Conservation (phyloP, 2,113 vertebrate genomes). For the Raphicerus campestris region DNA sequence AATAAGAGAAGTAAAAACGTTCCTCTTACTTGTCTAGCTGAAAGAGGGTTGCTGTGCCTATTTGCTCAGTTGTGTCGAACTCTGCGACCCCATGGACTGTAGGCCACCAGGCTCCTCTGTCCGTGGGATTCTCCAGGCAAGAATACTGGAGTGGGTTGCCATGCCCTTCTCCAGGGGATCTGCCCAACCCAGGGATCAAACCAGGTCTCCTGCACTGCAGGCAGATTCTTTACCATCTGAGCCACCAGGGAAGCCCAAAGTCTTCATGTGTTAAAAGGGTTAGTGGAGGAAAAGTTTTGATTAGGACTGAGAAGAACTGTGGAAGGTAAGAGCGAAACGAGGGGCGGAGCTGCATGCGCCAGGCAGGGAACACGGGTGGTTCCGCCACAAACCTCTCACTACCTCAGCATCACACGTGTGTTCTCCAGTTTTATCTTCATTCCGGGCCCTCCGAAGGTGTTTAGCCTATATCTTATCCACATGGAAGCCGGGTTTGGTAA, state of each 20-base stretch:
- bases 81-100: background rate
- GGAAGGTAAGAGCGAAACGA: background rate
- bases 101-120: background rate
- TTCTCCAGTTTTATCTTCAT: background rate
- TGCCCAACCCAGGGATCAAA: background rate
- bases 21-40: background rate
- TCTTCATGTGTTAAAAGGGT: background rate
- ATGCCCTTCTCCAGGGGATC: background rate
- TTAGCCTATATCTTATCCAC: background rate
- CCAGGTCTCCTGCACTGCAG: background rate
- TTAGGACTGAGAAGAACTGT: background rate
- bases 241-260: background rate
- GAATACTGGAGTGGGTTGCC: background rate
- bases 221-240: background rate
- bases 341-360: rapidly evolving
- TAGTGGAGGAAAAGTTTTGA: background rate
- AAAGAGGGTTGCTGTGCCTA: background rate
- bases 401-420: rapidly evolving
- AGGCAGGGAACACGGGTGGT: rapidly evolving
- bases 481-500: background rate
- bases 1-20: background rate
- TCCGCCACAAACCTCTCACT: too few species aligned
- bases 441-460: too few species aligned
- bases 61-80: background rate
- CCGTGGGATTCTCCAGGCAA: background rate